Conservation (phyloP, 2,888 invertebrate genomes). For the Apodemia mormo region DNA sequence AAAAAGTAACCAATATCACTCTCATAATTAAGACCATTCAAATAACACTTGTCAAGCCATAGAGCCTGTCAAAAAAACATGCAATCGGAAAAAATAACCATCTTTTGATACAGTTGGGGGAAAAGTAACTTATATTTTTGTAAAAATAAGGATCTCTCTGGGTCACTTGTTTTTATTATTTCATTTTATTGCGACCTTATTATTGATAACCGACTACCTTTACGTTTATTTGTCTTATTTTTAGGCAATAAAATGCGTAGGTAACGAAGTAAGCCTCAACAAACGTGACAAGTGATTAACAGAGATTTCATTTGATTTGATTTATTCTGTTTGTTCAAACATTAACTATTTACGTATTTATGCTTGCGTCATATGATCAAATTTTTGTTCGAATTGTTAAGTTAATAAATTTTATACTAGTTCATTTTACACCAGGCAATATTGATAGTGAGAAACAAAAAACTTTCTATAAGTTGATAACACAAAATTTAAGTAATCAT, state of each 20-base stretch:
- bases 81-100: too few species aligned
- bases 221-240: not conserved
- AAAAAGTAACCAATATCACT: too few species aligned
- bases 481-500: too few species aligned
- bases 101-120: too few species aligned
- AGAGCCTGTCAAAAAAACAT: too few species aligned
- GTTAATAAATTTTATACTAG: not conserved
- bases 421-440: too few species aligned
- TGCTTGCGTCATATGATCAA: not conserved
- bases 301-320: conserved; percentile 6
- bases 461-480: too few species aligned
- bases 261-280: conserved; percentile 3
- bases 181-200: not conserved
- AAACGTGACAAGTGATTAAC: not conserved
- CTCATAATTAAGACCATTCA: too few species aligned
- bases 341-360: conserved; percentile 5
- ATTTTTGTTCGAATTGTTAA: not conserved
- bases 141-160: not conserved
- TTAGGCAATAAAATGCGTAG: not conserved
- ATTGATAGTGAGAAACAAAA: too few species aligned
- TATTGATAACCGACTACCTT: not conserved
- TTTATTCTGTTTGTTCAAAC: conserved; percentile 11
- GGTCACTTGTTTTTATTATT: not conserved
- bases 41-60: too few species aligned
- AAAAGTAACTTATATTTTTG: too few species aligned